Evolutionary conservation across 2,113 vertebrate species (phyloP).

Genomic region (Melanerpes formicivorus): DNA sequence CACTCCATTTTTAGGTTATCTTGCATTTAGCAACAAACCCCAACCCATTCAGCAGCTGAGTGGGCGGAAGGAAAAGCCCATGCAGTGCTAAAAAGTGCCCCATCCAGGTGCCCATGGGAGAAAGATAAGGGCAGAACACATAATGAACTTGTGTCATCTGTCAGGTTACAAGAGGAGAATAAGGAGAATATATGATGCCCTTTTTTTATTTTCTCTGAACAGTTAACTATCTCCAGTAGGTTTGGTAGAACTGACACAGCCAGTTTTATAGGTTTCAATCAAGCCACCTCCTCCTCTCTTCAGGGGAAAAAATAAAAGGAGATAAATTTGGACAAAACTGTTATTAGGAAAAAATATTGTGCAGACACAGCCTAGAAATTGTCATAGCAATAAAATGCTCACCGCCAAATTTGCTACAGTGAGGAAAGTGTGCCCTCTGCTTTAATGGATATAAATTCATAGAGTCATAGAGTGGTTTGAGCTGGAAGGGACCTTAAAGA

Average conservation of each 20-base stretch:
- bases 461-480: no score
- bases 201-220: neutral
- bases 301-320: neutral
- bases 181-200: neutral
- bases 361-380: neutral
- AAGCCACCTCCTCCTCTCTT: neutral
- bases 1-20: neutral
- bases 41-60: neutral
- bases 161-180: neutral
- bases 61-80: neutral
- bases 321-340: neutral
- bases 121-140: neutral
- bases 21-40: neutral
- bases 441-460: neutral
- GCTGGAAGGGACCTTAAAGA: no score
- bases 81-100: neutral
- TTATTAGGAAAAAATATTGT: neutral
- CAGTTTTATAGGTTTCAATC: neutral
- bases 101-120: neutral
- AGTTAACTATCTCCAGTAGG: neutral
- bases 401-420: neutral
- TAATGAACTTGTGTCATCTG: neutral
- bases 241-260: neutral
- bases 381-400: neutral
- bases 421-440: neutral